phyloP scores from a whole-genome alignment of 1,140 invertebrate species.

The Macrostomum lignano region DNA sequence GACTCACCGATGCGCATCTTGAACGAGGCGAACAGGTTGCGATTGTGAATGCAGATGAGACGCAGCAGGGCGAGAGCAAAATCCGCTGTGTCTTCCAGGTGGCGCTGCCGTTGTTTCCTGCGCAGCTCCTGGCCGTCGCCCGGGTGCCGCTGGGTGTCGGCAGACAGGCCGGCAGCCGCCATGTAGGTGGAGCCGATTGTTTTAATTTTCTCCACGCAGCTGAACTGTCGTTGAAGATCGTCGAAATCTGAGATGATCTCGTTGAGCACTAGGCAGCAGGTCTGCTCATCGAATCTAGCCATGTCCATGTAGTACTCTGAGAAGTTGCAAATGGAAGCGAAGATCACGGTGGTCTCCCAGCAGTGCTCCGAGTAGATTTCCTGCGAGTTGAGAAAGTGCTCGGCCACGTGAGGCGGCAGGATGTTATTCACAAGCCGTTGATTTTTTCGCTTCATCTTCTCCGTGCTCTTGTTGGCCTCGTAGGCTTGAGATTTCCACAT shows the following conservation, averaged over 20 bases:
- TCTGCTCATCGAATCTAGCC: conserved; percentile 58
- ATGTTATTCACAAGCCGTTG: conserved; percentile 57
- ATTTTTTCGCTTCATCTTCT: conserved; percentile 20
- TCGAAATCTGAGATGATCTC: conserved; percentile 95
- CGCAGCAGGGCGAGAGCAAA: too few relatives aligned
- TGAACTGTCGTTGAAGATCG: too few relatives aligned
- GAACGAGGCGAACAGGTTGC: too few relatives aligned
- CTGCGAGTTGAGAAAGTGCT: conserved; percentile 50
- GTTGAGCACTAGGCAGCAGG: conserved; percentile 74
- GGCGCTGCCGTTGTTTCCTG: too few relatives aligned
- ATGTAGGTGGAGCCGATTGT: conserved; percentile 81
- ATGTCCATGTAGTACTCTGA: conserved; percentile 80
- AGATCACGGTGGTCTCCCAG: conserved; percentile 58
- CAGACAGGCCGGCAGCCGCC: conserved; percentile 74
- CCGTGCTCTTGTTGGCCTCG: conserved; percentile 36
- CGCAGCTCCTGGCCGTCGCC: too few relatives aligned
- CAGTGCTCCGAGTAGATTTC: conserved; percentile 78
- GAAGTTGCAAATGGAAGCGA: conserved; percentile 76
- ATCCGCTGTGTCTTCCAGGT: too few relatives aligned
- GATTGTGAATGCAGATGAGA: too few relatives aligned
- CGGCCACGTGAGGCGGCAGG: conserved; percentile 61
- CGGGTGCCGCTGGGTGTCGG: too few relatives aligned
- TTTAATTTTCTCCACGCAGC: conserved; percentile 75
- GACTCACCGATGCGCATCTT: too few relatives aligned
- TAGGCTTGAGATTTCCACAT: conserved; percentile 55